These are phyloP conservation scores for Chaetops frenatus DNA, from an alignment of 2,113 vertebrate species.

Conservation along the genomic window DNA sequence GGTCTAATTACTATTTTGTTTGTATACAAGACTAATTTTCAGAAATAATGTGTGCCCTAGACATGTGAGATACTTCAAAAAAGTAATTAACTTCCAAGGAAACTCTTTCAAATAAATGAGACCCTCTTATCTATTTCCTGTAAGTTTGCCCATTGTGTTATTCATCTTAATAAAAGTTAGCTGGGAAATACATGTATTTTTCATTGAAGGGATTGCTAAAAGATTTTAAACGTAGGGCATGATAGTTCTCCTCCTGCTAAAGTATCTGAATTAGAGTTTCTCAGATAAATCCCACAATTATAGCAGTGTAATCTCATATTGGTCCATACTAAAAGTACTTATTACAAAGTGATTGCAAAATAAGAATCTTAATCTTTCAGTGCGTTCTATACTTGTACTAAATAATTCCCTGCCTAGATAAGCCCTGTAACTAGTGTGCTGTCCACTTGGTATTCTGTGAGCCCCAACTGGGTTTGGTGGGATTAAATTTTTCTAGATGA, in stretches of 20 bases:
- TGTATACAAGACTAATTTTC: neutral
- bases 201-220: neutral
- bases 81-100: neutral
- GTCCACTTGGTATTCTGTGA: neutral
- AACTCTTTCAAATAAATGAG: neutral
- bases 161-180: neutral
- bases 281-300: neutral
- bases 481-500: neutral
- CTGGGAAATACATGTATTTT: neutral
- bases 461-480: neutral
- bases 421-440: neutral
- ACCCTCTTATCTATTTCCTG: neutral
- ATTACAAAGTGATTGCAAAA: neutral
- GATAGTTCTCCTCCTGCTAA: neutral
- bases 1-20: neutral
- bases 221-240: neutral
- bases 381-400: neutral
- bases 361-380: neutral
- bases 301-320: neutral
- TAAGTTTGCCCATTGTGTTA: neutral
- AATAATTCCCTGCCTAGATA: neutral
- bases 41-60: neutral
- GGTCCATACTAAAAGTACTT: neutral
- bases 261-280: neutral
- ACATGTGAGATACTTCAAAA: neutral